phyloP scores from a whole-genome alignment of 2,113 vertebrate species.

The Chamaetylas fuelleborni region DNA sequence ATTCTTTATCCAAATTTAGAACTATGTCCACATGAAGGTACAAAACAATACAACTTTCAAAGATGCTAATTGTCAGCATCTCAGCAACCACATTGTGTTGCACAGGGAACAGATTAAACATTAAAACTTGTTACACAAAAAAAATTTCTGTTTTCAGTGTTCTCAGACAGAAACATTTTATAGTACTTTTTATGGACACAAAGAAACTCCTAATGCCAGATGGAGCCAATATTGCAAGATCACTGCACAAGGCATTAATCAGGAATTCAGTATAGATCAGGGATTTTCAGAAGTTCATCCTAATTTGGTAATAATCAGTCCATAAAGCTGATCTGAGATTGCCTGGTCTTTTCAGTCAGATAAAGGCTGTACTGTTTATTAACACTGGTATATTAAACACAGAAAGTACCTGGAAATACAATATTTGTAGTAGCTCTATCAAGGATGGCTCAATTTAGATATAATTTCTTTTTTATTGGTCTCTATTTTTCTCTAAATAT shows the following conservation, averaged over 20 bases:
- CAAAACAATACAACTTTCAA: fast-evolving
- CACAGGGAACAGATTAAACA: background rate
- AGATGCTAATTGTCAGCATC: background rate
- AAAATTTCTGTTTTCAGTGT: background rate
- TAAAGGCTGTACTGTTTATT: background rate
- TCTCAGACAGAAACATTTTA: background rate
- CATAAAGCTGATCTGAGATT: background rate
- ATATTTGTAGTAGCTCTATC: background rate
- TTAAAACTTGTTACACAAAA: background rate
- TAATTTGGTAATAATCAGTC: background rate
- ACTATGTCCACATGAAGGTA: background rate
- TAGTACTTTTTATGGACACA: fast-evolving
- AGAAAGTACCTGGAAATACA: background rate
- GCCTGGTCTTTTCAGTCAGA: background rate
- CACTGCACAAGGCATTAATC: background rate
- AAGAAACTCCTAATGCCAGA: background rate
- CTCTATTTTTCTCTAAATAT: background rate
- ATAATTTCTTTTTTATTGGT: background rate
- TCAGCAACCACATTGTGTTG: background rate
- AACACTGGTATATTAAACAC: background rate
- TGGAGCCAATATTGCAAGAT: background rate
- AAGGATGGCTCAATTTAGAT: background rate
- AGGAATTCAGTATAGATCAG: background rate
- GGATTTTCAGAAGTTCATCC: background rate
- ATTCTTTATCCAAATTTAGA: background rate